Evolutionary conservation across 2,113 vertebrate species (phyloP), one percentile per base, ranked within the genome.

Genomic region (Pogonocichla stellata): DNA sequence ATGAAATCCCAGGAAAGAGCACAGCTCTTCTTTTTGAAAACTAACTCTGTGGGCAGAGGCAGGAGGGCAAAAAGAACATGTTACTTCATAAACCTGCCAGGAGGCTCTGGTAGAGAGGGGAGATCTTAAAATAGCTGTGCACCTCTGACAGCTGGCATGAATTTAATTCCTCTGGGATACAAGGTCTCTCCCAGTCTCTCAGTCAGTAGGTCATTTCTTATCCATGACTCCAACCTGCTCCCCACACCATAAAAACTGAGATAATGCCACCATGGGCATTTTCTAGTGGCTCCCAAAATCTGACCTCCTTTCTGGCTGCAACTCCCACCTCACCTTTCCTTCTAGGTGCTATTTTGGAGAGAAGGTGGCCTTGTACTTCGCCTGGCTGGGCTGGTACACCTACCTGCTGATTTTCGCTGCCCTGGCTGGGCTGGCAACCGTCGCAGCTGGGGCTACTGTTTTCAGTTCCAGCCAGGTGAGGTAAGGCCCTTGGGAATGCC

Each of bases 331-430:
- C 36, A 2, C 29, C 45, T 71, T 91, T 54, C 48, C 67, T 65
- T 53, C 91, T 61, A 99, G 99, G 96, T 10, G 33, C 22, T 99
- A 99, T 90, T 99, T 99, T 15, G 99, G 99, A 2, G 99, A 99
- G 97, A 99, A 99, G 95, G 98, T 98, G 93, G 99, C 99, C 1
- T 96, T 99, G 80, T 99, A 99, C 95, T 99, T 99, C 8, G 97
- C 98, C 74, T 99, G 99, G 99, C 97, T 99, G 28, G 98, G 98
- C 80, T 99, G 98, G 99, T 99, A 99, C 94, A 99, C 99, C 40
- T 97, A 29, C 84, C 92, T 99, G 97, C 97, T 99, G 90, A 33
- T 98, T 7, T 92, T 98, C 1, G 99, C 99, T 3, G 98, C 99
- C 0, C 0, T 54, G 23, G 61, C 85, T 1, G 99, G 99, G 36